Evolutionary conservation across 2,888 invertebrate species (phyloP), one percentile per base, ranked within the genome.

Genomic region (Trachelus tabidus): DNA sequence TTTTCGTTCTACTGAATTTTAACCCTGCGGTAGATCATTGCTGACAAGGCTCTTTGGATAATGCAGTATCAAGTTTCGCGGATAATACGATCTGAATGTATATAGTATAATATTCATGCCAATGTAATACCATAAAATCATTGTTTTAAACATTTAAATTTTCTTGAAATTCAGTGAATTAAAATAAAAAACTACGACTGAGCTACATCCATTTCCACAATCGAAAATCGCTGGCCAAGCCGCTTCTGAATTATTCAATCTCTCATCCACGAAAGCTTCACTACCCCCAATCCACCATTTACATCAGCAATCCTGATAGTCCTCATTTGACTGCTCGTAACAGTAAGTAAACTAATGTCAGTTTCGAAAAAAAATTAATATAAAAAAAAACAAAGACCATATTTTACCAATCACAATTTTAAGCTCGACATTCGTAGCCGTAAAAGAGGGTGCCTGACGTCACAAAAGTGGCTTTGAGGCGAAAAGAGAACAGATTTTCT

Each of bases 201-300:
- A 71, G 6, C 23, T 56, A 4, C 2, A 23, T 23, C 9, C 83
- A 83, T 79, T 78, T 83, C 82, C 83, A 78, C 83, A 85, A 83
- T 85, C 82, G 87, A 87, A 88, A 88, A 88, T 88, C 86, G 87
- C 85, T 85, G 84, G 85, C 84, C 86, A 86, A 86, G 88, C 83
- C 83, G 88, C 84, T 85, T 85, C 82, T 88, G 89, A 88, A 88
- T 88, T 88, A 88, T 88, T 88, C 89, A 88, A 87, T 87, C 85
- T 85, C 83, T 81, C 82, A 84, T 85, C 88, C 87, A 88, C 85
- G 83, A 83, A 84, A 85, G 85, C 83, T 81, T 83, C 80, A 74
- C 76, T 77, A 40, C 79, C 69, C 40, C 9, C 69, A 76, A 75
- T 78, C 78, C 34, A 31, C 68, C 77, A 81, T 80, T 78, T 74